Percentiles rank a stretch among this genome's conserved stretches.
Evolutionary conservation across 2,797 vertebrate genomes (phyloP).

Genomic region (Spheniscus humboldti): DNA sequence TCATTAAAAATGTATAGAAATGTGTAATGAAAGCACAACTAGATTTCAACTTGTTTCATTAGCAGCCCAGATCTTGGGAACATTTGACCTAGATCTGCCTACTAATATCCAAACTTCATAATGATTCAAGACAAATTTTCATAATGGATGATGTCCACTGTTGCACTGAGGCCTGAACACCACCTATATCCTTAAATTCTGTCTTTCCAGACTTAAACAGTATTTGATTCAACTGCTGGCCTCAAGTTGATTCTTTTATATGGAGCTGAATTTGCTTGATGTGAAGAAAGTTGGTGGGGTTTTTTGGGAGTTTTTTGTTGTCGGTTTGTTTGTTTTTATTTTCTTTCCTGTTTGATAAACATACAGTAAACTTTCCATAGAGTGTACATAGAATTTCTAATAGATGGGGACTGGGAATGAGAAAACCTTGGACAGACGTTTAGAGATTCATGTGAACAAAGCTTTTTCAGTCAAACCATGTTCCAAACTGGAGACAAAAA

Average conservation of each 20-base stretch:
- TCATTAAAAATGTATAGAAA: slow-evolving; percentile 30
- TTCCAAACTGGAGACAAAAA: background rate
- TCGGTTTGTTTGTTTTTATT: background rate
- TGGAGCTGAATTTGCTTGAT: background rate
- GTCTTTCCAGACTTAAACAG: background rate
- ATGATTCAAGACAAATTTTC: slow-evolving; percentile 16
- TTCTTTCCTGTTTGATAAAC: background rate
- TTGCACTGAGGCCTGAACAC: background rate
- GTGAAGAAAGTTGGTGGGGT: background rate
- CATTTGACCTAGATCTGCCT: slow-evolving; percentile 42
- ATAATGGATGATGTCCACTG: background rate
- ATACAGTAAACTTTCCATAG: background rate
- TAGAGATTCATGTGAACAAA: background rate
- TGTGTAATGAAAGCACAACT: background rate
- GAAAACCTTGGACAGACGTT: slow-evolving; percentile 6
- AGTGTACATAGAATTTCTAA: background rate
- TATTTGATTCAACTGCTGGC: background rate
- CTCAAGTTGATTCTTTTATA: background rate
- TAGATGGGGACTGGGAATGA: background rate
- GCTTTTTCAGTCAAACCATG: background rate
- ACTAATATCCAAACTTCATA: slow-evolving; percentile 2
- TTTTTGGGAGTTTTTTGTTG: background rate
- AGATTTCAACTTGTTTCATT: slow-evolving; percentile 27
- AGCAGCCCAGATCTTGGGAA: slow-evolving; percentile 11
- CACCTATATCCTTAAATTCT: background rate